Conservation (phyloP, 1,140 invertebrate species). For the Coelopa frigida region DNA sequence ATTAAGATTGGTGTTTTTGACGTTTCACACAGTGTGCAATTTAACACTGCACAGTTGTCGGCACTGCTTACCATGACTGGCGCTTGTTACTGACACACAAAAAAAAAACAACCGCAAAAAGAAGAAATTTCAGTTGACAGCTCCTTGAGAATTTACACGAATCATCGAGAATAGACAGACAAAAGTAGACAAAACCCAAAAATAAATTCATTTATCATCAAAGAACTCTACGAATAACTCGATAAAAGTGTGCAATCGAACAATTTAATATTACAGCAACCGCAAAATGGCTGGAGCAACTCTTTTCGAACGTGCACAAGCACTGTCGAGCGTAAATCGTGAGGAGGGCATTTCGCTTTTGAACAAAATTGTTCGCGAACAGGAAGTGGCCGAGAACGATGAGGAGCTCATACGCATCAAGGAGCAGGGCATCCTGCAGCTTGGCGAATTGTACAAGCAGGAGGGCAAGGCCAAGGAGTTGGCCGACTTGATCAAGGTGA, state of each 20-base stretch:
- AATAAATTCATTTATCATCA: not conserved
- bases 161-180: slow-evolving; percentile 5
- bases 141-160: slow-evolving; percentile 3
- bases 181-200: slow-evolving; percentile 6
- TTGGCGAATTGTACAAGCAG: slow-evolving; percentile 84
- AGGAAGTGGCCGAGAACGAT: slow-evolving; percentile 65
- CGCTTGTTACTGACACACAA: no score
- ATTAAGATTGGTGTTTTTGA: no score
- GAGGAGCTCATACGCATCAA: slow-evolving; percentile 82
- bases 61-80: slow-evolving; percentile 6
- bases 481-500: slow-evolving; percentile 86
- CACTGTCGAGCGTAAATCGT: slow-evolving; percentile 60
- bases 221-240: not conserved
- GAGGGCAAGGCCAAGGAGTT: slow-evolving; percentile 90
- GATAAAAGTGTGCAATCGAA: not conserved
- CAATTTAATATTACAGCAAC: slow-evolving; percentile 16
- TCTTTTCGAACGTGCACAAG: slow-evolving; percentile 73
- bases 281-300: slow-evolving; percentile 73
- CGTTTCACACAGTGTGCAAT: no score
- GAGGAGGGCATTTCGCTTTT: slow-evolving; percentile 62
- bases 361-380: slow-evolving; percentile 64
- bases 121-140: not conserved
- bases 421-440: slow-evolving; percentile 82
- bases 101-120: slow-evolving; percentile 4
- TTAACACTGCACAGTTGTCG: no score